Conservation (phyloP, 2,797 vertebrate species). For the Toxotes lorentzi region DNA sequence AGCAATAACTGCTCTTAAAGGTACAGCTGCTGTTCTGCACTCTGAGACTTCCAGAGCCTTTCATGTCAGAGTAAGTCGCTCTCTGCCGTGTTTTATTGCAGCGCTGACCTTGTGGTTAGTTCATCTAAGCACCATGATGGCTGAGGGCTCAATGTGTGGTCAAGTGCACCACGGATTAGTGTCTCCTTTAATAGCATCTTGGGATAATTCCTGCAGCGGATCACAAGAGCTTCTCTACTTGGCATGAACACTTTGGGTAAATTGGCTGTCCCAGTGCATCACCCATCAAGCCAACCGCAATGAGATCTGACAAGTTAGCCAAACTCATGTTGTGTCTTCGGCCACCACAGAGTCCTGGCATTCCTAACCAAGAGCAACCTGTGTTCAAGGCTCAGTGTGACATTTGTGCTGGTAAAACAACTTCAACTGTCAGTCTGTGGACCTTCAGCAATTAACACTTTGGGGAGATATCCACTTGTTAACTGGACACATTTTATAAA, state of each 20-base stretch:
- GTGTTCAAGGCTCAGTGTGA: constrained; percentile 14
- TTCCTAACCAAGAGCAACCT: constrained; percentile 27
- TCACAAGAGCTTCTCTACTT: constrained; percentile 65
- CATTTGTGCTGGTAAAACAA: constrained; percentile 23
- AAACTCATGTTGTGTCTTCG: constrained; percentile 32
- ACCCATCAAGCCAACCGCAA: constrained; percentile 54
- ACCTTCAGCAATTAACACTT: neutral
- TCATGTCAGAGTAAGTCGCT: constrained; percentile 44
- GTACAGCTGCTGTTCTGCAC: constrained; percentile 18
- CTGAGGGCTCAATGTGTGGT: constrained; percentile 73
- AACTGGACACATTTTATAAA: neutral
- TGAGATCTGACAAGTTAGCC: constrained; percentile 41
- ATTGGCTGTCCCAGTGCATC: constrained; percentile 64
- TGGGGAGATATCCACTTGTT: neutral
- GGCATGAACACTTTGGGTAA: constrained; percentile 67
- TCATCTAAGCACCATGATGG: constrained; percentile 63
- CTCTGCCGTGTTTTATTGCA: constrained; percentile 44
- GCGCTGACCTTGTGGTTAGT: constrained; percentile 73
- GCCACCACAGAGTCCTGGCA: constrained; percentile 22
- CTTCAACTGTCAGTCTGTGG: constrained; percentile 16
- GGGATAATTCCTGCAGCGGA: constrained; percentile 76
- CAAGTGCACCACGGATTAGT: constrained; percentile 79
- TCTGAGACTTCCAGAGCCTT: constrained; percentile 25
- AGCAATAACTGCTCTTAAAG: constrained; percentile 42
- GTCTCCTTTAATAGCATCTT: constrained; percentile 78